A percentile compares a stretch with the other conserved stretches of the same genome.
phyloP scores from a whole-genome alignment of 2,888 invertebrate species.

The Mycalesis mineus region DNA sequence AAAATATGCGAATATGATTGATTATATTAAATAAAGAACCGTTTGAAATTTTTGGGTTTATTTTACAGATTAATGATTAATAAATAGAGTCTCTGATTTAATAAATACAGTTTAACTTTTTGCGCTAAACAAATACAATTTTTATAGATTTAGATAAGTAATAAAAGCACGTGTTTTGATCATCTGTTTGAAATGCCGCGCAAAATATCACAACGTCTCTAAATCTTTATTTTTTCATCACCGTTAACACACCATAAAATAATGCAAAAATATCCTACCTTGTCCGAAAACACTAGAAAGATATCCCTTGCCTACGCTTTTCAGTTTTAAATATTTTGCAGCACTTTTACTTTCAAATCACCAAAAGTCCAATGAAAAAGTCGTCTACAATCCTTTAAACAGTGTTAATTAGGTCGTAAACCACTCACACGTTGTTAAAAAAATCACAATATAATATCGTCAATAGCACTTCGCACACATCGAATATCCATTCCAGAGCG shows the following conservation, averaged over 20 bases:
- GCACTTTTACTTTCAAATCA: constrained; percentile 21
- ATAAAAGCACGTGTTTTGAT: no score
- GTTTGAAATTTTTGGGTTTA: no score
- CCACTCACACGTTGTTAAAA: constrained; percentile 53
- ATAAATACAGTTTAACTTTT: no score
- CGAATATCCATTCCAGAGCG: constrained; percentile 67
- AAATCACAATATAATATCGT: constrained; percentile 44
- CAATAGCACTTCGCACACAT: constrained; percentile 53
- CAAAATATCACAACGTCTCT: no score
- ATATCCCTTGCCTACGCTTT: constrained; percentile 36
- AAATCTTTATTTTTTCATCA: no score
- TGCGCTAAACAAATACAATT: no score
- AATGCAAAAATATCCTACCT: constrained; percentile 40
- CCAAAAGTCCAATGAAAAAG: constrained; percentile 24
- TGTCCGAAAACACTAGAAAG: constrained; percentile 36
- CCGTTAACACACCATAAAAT: neutral
- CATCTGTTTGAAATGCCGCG: no score
- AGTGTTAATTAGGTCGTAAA: constrained; percentile 47
- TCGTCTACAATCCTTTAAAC: constrained; percentile 25
- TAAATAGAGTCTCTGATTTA: no score
- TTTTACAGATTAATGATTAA: no score
- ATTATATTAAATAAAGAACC: no score
- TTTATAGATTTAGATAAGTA: no score
- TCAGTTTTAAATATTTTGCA: constrained; percentile 32
- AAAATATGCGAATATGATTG: no score